Evolutionary conservation across 2,888 invertebrate genomes (phyloP).

Genomic region (Drosophila villosipedis): DNA sequence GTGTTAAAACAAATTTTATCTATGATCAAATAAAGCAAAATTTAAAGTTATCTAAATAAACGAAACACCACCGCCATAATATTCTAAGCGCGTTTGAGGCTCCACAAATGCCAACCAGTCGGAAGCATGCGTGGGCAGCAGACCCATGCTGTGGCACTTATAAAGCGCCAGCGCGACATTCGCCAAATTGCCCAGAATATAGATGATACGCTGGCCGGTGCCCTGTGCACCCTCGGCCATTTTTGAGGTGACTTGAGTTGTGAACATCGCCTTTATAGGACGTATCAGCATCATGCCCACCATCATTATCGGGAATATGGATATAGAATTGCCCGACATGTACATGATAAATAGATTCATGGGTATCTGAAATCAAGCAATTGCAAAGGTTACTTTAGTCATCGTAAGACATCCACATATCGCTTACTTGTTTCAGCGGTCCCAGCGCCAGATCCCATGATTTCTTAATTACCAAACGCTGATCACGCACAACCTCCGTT

Average conservation of each 20-base stretch:
- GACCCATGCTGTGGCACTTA: constrained; percentile 99
- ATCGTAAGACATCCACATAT: neutral
- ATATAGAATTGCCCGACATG: constrained; percentile 99
- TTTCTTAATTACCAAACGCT: constrained; percentile 95
- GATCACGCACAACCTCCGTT: constrained; percentile 92
- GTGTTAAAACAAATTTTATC: constrained; percentile 47
- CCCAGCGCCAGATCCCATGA: constrained; percentile 98
- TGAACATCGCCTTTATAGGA: constrained; percentile 97
- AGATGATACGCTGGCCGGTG: constrained; percentile 95
- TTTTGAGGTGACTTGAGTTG: constrained; percentile 95
- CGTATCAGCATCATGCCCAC: constrained; percentile 99
- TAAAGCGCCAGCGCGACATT: constrained; percentile 96
- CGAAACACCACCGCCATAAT: constrained; percentile 92
- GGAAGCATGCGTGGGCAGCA: constrained; percentile 97
- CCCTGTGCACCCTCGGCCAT: constrained; percentile 97
- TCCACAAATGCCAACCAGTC: constrained; percentile 99
- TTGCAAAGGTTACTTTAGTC: neutral
- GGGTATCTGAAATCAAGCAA: constrained; percentile 87
- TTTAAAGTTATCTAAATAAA: constrained; percentile 85
- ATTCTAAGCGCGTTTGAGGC: constrained; percentile 93
- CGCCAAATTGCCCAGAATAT: constrained; percentile 96
- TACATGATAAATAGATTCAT: constrained; percentile 99
- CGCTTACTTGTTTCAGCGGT: constrained; percentile 93
- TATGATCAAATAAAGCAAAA: constrained; percentile 58
- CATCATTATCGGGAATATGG: constrained; percentile 99